Base-by-base conservation (phyloP, 1,140 invertebrate species). In the Zaprionus nigranus region DNA sequence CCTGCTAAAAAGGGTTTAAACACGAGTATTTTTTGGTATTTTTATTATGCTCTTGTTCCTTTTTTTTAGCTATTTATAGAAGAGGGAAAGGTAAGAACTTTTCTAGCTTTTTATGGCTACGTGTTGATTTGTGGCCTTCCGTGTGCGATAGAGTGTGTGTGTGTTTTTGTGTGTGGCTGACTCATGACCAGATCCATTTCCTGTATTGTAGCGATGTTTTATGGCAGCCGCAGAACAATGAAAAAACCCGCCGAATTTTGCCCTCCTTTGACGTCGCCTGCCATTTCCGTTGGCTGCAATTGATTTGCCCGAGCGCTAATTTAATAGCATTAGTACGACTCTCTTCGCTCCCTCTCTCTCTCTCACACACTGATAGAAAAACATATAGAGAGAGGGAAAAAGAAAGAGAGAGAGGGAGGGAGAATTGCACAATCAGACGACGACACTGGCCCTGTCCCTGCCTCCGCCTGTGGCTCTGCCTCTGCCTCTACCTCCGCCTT, bases 251-350 rank as follows among this genome's bases (percentile, higher is more conserved):
- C 46, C 34, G 11, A 73, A 63, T 15, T 30, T 46, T 20, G 20
- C 28, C n/a, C 79, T 62, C 62, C 63, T 67, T 53, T 64, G 53
- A 79, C 63, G 60, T 75, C 54, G 70, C 79, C 46, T 57, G 67
- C 63, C 76, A 78, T 80, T 86, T 87, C 80, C 84, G 73, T 61
- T 51, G 11, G 43, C 57, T 61, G 26, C 63, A 74, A 79, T 77
- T 76, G 82, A 82, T 86, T 73, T 80, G 73, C 28, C 56, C 59
- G 62, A 68, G 60, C 80, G 77, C 73, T 86, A 83, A 86, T 86
- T 86, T 86, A 83, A 86, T 87, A 81, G 71, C 69, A 87, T 86
- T 86, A 82, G 78, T 54, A 49, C 59, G 59, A 34, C 75, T 71
- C 78, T 64, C 73, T 57, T 36, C 5, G 11, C 28, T n/a, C 36